phyloP scores from a whole-genome alignment of 2,888 invertebrate genomes.

The Argynnis bischoffii region DNA sequence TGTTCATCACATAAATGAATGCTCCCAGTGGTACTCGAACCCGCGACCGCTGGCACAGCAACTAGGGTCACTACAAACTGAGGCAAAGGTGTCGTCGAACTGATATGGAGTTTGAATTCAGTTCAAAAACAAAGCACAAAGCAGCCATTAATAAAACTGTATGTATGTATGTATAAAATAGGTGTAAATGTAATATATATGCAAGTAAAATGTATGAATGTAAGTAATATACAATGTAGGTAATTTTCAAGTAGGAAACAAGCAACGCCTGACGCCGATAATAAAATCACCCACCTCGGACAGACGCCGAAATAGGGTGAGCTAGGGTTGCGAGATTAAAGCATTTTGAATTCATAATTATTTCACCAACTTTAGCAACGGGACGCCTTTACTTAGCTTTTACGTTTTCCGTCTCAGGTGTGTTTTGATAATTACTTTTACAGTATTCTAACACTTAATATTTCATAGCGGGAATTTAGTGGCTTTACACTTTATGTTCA shows the following conservation, averaged over 20 bases:
- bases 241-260: slow-evolving; percentile 26
- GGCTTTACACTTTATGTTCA: neutral
- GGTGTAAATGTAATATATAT: neutral
- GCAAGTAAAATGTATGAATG: neutral
- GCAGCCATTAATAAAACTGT: no score
- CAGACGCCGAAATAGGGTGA: slow-evolving; percentile 19
- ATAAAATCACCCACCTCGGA: slow-evolving; percentile 32
- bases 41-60: no score
- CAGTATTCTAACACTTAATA: neutral
- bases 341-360: slow-evolving; percentile 14
- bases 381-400: slow-evolving; percentile 8
- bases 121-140: no score
- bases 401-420: slow-evolving; percentile 9
- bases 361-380: slow-evolving; percentile 7
- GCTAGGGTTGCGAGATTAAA: slow-evolving; percentile 29
- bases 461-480: neutral
- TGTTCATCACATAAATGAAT: no score
- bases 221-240: neutral
- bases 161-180: no score
- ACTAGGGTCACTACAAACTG: no score
- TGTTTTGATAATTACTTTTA: slow-evolving; percentile 14
- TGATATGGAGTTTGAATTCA: no score
- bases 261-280: slow-evolving; percentile 24
- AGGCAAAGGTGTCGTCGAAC: no score
- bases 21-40: no score